Conservation (phyloP, 2,113 vertebrate species). For the Pterocles orientalis region DNA sequence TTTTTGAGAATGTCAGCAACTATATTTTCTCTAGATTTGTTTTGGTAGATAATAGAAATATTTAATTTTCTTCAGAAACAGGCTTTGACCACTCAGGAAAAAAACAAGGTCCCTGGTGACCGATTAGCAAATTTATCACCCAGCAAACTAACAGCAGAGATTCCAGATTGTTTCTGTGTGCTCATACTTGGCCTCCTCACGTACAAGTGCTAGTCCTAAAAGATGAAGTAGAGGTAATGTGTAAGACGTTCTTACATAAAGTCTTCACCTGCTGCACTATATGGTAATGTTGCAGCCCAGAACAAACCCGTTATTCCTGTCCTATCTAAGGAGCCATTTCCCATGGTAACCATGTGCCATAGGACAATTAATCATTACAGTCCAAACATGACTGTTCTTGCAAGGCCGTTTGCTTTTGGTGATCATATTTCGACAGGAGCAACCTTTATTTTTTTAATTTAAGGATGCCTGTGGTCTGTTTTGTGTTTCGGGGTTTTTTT, state of each 20-base stretch:
- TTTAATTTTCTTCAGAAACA: neutral
- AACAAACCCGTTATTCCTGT: neutral
- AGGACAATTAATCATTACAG: neutral
- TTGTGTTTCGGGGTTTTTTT: neutral
- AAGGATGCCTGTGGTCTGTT: neutral
- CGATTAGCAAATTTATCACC: neutral
- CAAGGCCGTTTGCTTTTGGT: neutral
- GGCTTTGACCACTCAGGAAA: neutral
- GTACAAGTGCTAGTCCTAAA: neutral
- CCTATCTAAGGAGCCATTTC: neutral
- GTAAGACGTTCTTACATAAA: neutral
- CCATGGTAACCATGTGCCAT: too few species aligned
- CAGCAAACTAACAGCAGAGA: neutral
- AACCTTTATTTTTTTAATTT: neutral
- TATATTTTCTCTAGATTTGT: neutral
- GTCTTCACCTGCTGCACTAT: neutral
- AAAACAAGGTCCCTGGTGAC: neutral
- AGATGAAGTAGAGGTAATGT: fast-evolving
- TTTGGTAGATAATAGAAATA: neutral
- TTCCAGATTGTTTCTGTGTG: neutral
- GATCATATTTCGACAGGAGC: neutral
- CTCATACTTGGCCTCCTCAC: fast-evolving
- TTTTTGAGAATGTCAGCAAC: neutral
- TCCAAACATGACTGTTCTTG: neutral
- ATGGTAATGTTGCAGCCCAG: fast-evolving